A percentile compares a stretch with the other conserved stretches of the same genome.
These are phyloP conservation scores for Folsomia candida DNA, from an alignment of 2,888 invertebrate genomes.

Conservation along the genomic window DNA sequence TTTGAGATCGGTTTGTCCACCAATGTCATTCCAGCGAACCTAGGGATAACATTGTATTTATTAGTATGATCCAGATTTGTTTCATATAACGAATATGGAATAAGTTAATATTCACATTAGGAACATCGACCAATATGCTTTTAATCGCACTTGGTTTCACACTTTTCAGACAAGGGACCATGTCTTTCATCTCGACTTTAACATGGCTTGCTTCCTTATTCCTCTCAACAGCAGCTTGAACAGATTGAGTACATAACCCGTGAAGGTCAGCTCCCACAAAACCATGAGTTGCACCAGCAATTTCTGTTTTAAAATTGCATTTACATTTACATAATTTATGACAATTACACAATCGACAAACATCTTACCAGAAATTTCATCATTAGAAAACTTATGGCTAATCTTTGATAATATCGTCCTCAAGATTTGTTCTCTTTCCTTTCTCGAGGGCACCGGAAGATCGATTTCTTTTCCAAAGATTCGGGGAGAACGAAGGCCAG, in stretches of 20 bases:
- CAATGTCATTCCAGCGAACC: slow-evolving; percentile 85
- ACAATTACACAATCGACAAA: slow-evolving; percentile 55
- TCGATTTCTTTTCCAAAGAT: slow-evolving; percentile 76
- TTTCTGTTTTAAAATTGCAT: slow-evolving; percentile 55
- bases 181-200: slow-evolving; percentile 57
- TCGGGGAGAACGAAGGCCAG: slow-evolving; percentile 73
- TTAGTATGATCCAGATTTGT: too few relatives aligned
- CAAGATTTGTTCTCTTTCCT: slow-evolving; percentile 68
- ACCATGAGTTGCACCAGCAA: slow-evolving; percentile 77
- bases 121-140: slow-evolving; percentile 80
- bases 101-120: slow-evolving; percentile 76
- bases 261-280: slow-evolving; percentile 86
- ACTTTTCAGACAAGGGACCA: slow-evolving; percentile 64
- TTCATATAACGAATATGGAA: too few relatives aligned
- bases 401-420: slow-evolving; percentile 62
- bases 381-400: slow-evolving; percentile 59
- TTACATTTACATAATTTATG: not conserved
- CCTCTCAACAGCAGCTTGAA: slow-evolving; percentile 61
- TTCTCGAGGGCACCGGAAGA: slow-evolving; percentile 70
- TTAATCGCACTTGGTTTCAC: slow-evolving; percentile 89
- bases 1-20: slow-evolving; percentile 84
- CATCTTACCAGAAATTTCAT: slow-evolving; percentile 54
- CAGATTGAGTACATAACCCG: slow-evolving; percentile 72
- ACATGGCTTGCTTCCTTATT: not conserved
- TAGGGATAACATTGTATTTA: slow-evolving; percentile 34